Conservation (phyloP, 2,113 vertebrate species). For the Uria lomvia region DNA sequence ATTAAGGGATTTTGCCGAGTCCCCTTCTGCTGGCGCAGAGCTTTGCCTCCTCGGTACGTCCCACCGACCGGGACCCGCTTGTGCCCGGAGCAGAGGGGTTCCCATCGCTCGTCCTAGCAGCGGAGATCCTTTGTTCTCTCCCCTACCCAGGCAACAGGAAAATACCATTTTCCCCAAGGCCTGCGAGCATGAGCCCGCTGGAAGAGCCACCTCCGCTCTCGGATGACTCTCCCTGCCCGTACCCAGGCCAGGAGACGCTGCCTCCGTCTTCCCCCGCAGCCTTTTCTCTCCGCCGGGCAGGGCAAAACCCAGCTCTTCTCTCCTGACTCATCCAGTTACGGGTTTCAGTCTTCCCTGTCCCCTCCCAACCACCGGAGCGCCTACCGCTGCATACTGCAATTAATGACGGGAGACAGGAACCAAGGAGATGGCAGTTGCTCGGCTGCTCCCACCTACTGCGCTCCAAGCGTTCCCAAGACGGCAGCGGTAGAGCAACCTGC, state of each 20-base stretch:
- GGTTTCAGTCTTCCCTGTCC: background rate
- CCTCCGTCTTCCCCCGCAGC: background rate
- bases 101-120: background rate
- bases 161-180: background rate
- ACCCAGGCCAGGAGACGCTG: background rate
- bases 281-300: background rate
- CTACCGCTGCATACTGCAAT: rapidly evolving
- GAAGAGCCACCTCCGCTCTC: background rate
- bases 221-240: background rate
- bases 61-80: rapidly evolving
- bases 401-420: too few species aligned
- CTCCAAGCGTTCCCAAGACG: background rate
- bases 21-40: background rate
- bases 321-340: background rate
- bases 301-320: background rate
- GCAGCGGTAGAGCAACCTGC: rapidly evolving
- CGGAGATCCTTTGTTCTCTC: background rate
- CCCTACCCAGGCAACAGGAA: background rate
- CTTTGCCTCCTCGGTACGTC: background rate
- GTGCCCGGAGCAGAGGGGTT: background rate
- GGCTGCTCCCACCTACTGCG: background rate
- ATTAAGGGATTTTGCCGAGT: background rate
- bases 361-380: background rate
- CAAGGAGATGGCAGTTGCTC: background rate
- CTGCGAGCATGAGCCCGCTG: background rate